These are phyloP conservation scores for Pinna nobilis DNA, from an alignment of 1,140 invertebrate genomes.

Conservation along the genomic window DNA sequence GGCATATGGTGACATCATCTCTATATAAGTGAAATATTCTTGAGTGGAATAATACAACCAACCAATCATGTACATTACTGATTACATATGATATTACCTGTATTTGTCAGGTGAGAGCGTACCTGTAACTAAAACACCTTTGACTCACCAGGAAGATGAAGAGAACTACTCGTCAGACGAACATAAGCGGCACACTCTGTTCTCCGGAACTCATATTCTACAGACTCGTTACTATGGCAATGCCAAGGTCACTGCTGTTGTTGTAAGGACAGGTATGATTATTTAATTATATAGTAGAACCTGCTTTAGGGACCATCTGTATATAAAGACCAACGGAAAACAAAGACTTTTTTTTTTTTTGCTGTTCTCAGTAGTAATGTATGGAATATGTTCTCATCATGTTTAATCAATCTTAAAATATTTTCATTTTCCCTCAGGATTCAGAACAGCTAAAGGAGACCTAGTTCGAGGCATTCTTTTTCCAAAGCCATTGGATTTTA, in stretches of 20 bases:
- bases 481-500: slow-evolving; percentile 92
- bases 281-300: neutral
- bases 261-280: slow-evolving; percentile 82
- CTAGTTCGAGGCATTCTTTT: slow-evolving; percentile 94
- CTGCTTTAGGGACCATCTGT: neutral
- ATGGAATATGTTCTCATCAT: too few species aligned
- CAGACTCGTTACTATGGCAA: slow-evolving; percentile 94
- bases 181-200: slow-evolving; percentile 92
- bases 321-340: neutral
- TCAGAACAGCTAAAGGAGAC: slow-evolving; percentile 92
- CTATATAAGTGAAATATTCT: too few species aligned
- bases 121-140: slow-evolving; percentile 92
- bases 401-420: too few species aligned
- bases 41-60: too few species aligned
- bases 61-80: too few species aligned
- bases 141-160: slow-evolving; percentile 79
- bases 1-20: too few species aligned
- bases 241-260: slow-evolving; percentile 82
- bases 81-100: too few species aligned
- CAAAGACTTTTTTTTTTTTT: neutral
- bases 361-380: neutral
- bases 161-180: slow-evolving; percentile 78
- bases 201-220: slow-evolving; percentile 95
- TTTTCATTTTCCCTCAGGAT: slow-evolving; percentile 78
- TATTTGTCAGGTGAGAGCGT: slow-evolving; percentile 82